Evolutionary conservation across 2,113 vertebrate species (phyloP).

Genomic region (Mesoclemmys tuberculata): DNA sequence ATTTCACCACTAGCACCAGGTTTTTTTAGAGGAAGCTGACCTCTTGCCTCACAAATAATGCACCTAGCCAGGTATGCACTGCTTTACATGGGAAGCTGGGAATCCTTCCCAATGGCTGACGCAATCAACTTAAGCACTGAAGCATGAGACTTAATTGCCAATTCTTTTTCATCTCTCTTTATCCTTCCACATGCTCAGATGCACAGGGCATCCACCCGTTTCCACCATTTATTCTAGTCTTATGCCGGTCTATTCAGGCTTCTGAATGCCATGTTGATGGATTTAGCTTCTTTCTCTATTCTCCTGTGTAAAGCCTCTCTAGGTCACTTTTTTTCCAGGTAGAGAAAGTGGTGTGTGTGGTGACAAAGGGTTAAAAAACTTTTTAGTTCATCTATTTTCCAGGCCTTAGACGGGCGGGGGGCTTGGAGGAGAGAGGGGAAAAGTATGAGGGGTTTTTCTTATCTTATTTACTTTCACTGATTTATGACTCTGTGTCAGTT

Average conservation of each 20-base stretch:
- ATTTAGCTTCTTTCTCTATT: background rate
- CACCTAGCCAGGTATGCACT: fast-evolving
- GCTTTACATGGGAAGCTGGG: background rate
- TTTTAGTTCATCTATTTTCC: no score
- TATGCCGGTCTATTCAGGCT: background rate
- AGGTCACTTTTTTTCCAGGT: background rate
- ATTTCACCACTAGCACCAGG: background rate
- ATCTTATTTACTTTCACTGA: no score
- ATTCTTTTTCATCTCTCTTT: background rate
- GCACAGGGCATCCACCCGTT: fast-evolving
- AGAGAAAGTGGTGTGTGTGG: background rate
- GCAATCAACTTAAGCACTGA: background rate
- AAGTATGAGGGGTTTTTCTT: no score
- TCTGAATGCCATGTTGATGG: background rate
- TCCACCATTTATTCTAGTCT: background rate
- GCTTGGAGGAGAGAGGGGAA: no score
- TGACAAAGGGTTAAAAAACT: no score
- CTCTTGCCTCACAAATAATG: no score
- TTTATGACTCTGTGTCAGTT: no score
- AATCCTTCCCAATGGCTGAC: background rate
- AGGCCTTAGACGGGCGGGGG: no score
- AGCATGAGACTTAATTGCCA: background rate
- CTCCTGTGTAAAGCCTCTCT: background rate
- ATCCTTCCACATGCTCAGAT: background rate
- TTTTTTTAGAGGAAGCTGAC: no score